phyloP scores from a whole-genome alignment of 2,797 vertebrate genomes.

The Mallotus villosus region DNA sequence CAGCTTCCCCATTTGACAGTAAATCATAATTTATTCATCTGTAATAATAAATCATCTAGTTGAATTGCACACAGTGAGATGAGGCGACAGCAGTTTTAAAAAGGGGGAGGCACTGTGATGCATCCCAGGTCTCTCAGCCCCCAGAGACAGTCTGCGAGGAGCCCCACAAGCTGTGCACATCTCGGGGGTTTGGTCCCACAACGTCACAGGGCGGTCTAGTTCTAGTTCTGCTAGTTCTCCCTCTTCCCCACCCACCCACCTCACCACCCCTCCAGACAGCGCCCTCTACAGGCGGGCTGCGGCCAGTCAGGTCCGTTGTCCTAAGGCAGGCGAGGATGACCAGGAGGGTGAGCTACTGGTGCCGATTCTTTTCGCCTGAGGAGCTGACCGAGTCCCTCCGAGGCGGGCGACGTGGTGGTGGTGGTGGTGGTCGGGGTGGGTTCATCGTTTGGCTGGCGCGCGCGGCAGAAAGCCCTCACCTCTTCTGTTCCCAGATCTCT shows the following conservation, averaged over 20 bases:
- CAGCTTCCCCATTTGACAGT: conserved; percentile 60
- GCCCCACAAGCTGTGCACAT: not conserved
- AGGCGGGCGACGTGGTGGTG: not conserved
- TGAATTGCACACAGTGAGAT: conserved; percentile 75
- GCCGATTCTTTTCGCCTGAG: not conserved
- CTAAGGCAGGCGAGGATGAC: conserved; percentile 3
- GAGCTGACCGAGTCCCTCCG: not conserved
- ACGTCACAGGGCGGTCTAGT: not conserved
- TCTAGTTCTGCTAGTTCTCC: not conserved
- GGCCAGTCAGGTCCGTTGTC: conserved; percentile 35
- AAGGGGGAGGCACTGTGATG: conserved; percentile 75
- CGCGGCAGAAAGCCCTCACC: conserved; percentile 78
- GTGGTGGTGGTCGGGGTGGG: not conserved
- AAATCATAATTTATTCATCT: conserved; percentile 79
- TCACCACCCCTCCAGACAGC: conserved; percentile 12
- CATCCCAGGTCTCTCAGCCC: conserved; percentile 45
- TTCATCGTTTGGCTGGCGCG: not conserved
- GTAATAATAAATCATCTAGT: conserved; percentile 30
- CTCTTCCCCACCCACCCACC: not conserved
- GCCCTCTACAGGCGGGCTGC: conserved; percentile 40
- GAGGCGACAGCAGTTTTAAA: conserved; percentile 70
- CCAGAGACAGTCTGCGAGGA: not conserved
- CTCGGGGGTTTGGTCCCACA: conserved; percentile 5
- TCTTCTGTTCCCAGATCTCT: conserved; percentile 99
- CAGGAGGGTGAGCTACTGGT: no score